Base-by-base conservation (phyloP, 2,113 vertebrate species). In the Archilochus colubris region DNA sequence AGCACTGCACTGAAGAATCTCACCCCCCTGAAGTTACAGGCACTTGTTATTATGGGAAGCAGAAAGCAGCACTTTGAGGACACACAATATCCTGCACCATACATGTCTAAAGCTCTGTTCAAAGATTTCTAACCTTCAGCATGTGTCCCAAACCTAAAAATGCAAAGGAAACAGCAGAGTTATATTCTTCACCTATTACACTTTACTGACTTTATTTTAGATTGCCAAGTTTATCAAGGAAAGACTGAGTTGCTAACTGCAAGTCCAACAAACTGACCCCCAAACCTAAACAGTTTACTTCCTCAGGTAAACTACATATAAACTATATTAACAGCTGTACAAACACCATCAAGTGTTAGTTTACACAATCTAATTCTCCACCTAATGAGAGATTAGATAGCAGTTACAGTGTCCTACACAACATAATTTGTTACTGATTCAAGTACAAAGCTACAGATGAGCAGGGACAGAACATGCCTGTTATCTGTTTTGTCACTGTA, bases 381-480 rank as follows among this genome's bases (percentile, higher is more conserved):
- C 38, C 44, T 55, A 61, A 75, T 6, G 17, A 53, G 58, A 79
- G 33, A 16, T 53, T 0, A 67, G 69, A 36, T 67, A 43, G 64
- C 50, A 89, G 61, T 46, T 59, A 68, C 27, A 51, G 2, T 3
- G 19, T 11, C 78, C 18, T 86, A 30, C 2, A 3, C 43, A 66
- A 55, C 24, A 14, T 2, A 1, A 58, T 40, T 82, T 76, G 33
- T 36, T 68, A 33, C 27, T 0, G 0, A 16, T 24, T 53, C 33
- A 17, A 28, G 14, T 4, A 23, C 8, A 66, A 66, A 70, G 21
- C 38, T 23, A 51, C 16, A 77, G 48, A 22, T 24, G 10, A 14
- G 12, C 53, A 59, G 28, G 73, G 62, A 15, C 31, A 87, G 50
- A 50, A 69, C 3, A 0, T 20, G 17, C n/a, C 16, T 13, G 6